These are phyloP conservation scores for Gortyna flavago DNA, from an alignment of 2,888 invertebrate genomes.

Conservation along the genomic window DNA sequence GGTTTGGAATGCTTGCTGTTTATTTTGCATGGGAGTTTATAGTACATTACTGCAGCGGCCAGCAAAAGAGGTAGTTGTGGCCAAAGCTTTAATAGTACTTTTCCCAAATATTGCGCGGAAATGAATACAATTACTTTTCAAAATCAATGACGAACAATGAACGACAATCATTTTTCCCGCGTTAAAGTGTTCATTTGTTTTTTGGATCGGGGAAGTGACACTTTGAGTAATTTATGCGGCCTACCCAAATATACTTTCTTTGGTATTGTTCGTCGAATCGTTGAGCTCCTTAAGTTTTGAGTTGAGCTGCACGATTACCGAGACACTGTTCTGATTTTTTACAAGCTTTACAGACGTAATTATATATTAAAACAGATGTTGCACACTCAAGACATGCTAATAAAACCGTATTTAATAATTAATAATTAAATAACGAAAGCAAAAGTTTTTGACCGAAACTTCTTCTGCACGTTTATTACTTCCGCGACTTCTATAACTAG, in stretches of 20 bases:
- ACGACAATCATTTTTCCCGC: no score
- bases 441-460: slow-evolving; percentile 7
- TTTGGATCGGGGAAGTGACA: no score
- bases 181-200: no score
- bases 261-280: no score
- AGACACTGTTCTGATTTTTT: neutral
- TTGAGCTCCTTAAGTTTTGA: no score
- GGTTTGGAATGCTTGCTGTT: slow-evolving; percentile 3
- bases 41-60: no score
- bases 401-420: slow-evolving; percentile 28
- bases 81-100: no score
- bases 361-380: slow-evolving; percentile 14
- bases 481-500: slow-evolving; percentile 10
- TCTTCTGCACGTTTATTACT: slow-evolving; percentile 42
- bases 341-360: slow-evolving; percentile 13
- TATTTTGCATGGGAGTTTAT: neutral
- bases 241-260: neutral
- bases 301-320: no score
- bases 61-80: no score
- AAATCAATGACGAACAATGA: no score
- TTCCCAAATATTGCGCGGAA: no score
- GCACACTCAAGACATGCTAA: slow-evolving; percentile 21
- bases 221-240: neutral
- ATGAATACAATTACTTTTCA: no score
- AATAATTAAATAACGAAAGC: slow-evolving; percentile 27